Conservation (phyloP, 2,113 vertebrate genomes). For the Aldabrachelys gigantea region DNA sequence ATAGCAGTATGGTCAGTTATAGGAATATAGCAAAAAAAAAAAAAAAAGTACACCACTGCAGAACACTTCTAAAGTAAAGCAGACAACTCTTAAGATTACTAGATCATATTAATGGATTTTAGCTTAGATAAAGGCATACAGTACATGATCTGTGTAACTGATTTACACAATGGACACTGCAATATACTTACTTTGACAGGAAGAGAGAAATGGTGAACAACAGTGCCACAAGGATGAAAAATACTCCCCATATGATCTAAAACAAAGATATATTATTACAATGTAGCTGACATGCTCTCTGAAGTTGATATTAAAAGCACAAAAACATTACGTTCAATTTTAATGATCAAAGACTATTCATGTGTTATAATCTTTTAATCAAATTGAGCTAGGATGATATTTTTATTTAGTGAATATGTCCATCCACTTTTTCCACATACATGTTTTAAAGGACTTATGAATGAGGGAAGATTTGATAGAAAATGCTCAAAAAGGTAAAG, state of each 20-base stretch:
- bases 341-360: not conserved
- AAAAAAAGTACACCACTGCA: slow-evolving; percentile 4
- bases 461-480: not conserved
- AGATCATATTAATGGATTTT: not conserved
- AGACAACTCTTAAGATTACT: slow-evolving; percentile 20
- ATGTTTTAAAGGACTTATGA: slow-evolving; percentile 9
- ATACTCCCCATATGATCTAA: slow-evolving; percentile 92
- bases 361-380: not conserved
- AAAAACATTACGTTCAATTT: slow-evolving; percentile 10
- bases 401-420: not conserved
- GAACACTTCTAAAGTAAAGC: not conserved
- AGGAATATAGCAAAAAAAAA: not conserved
- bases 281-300: not conserved
- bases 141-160: not conserved
- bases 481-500: not conserved
- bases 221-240: slow-evolving; percentile 94
- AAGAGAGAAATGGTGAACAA: slow-evolving; percentile 93
- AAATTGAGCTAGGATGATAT: not conserved
- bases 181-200: slow-evolving; percentile 94
- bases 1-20: not conserved
- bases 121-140: not conserved
- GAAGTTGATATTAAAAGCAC: slow-evolving; percentile 30
- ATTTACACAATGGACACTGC: not conserved
- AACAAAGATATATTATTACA: slow-evolving; percentile 57
- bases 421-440: not conserved